Evolutionary conservation across 2,797 vertebrate species (phyloP), one percentile per base, ranked within the genome.

Genomic region (Centropyge bicolor): DNA sequence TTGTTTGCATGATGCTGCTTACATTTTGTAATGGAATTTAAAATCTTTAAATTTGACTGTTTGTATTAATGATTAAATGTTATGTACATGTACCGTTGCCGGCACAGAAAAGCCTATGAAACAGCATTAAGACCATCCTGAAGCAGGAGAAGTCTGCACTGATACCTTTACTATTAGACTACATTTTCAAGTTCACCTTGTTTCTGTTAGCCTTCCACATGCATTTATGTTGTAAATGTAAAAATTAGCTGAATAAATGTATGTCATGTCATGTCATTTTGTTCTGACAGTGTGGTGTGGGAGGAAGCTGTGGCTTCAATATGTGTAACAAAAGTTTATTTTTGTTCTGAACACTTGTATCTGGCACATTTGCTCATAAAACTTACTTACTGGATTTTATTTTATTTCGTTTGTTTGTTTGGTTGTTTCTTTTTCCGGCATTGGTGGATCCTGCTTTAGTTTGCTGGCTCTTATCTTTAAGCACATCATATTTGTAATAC

Each of bases 1-100:
- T 4, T 70, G 57, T 77, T 79, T 70, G 22, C 54, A 1, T 35
- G 63, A 63, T 27, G 17, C 12, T 51, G 9, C 41, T 54, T 68
- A 55, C 11, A 20, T 71, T 61, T 22, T n/a, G 5, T 13, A 63
- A 36, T 16, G 31, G 24, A 65, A 7, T 41, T 74, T 2, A 14
- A 41, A n/a, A 51, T 41, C 36, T 77, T 71, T 24, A 51, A 6
- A 22, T 75, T 14, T 60, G 22, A 52, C 17, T 16, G 10, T 49
- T 64, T 51, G 19, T 13, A 35, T 40, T 46, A 35, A 70, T 24
- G 4, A 31, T 31, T 31, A 55, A 49, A 56, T 24, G 6, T 5
- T 22, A 57, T 65, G 64, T 24, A 22, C 61, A 64, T 31, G 52
- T 43, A 1, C 13, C 62, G 1, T 6, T 20, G 38, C 16, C 40